A percentile compares a stretch with the other conserved stretches of the same genome.
Conservation (phyloP, 2,888 invertebrate species). For the Ecliptopera silaceata region DNA sequence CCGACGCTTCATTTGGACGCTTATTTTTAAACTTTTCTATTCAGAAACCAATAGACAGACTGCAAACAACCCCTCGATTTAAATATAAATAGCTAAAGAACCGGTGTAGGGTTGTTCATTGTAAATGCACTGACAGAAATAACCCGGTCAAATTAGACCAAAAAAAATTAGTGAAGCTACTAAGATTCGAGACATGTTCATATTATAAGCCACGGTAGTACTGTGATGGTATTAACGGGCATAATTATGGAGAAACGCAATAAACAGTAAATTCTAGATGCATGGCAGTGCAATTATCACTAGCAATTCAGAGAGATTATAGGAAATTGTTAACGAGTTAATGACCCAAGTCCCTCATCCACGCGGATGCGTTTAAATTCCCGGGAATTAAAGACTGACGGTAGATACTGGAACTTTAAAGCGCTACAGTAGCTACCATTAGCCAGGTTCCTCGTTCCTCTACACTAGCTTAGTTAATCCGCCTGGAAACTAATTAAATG, state of each 20-base stretch:
- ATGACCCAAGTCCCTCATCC: conserved; percentile 9
- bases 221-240: neutral
- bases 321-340: conserved; percentile 12
- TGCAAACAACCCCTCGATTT: conserved; percentile 24
- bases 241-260: conserved; percentile 16
- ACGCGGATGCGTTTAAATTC: conserved; percentile 24
- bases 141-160: no score
- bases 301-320: conserved; percentile 15
- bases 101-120: neutral
- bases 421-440: neutral
- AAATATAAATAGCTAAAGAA: conserved; percentile 27
- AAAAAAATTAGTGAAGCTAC: no score
- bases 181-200: no score
- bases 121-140: neutral
- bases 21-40: conserved; percentile 40
- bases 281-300: conserved; percentile 16
- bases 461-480: conserved; percentile 46
- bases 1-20: conserved; percentile 42
- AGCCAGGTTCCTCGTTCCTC: conserved; percentile 26
- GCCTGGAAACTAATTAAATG: conserved; percentile 58
- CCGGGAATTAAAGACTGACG: conserved; percentile 20
- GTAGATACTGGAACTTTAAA: conserved; percentile 4
- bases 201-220: no score
- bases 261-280: conserved; percentile 17
- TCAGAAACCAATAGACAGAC: conserved; percentile 4